Conservation (phyloP, 2,888 invertebrate genomes). For the Drosophila mercatorum region DNA sequence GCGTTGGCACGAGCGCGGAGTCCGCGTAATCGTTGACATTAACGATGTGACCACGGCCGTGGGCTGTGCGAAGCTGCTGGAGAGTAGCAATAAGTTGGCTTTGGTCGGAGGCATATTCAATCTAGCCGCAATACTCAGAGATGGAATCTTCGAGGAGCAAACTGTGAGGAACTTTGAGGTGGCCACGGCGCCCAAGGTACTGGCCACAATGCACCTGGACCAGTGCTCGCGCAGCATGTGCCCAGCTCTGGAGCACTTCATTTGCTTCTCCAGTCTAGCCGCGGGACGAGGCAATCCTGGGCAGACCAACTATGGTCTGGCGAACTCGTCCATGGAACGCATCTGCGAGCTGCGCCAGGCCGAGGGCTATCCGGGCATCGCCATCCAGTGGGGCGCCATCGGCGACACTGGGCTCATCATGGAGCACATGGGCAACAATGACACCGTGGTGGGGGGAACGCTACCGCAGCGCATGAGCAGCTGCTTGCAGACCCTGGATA, state of each 20-base stretch:
- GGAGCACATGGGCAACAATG: constrained; percentile 95
- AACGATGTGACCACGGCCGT: constrained; percentile 87
- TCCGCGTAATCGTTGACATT: constrained; percentile 87
- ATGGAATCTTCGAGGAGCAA: constrained; percentile 95
- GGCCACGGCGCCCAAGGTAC: constrained; percentile 93
- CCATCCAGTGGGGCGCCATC: constrained; percentile 99
- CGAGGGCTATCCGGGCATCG: constrained; percentile 93
- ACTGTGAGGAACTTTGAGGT: constrained; percentile 91
- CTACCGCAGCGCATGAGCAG: constrained; percentile 97
- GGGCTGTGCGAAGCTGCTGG: constrained; percentile 88
- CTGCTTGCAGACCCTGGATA: constrained; percentile 94
- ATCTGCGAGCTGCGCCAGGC: constrained; percentile 93
- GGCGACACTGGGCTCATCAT: constrained; percentile 98
- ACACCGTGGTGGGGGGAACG: constrained; percentile 96
- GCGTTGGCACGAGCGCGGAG: constrained; percentile 88
- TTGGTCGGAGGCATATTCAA: constrained; percentile 96
- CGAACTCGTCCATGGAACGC: constrained; percentile 99
- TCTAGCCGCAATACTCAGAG: constrained; percentile 95
- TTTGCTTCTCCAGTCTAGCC: constrained; percentile 97
- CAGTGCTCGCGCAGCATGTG: constrained; percentile 90
- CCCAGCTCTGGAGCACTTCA: constrained; percentile 94
- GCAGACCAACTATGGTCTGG: constrained; percentile 98
- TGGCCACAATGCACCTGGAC: constrained; percentile 93
- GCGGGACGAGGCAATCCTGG: constrained; percentile 98
- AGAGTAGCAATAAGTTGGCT: constrained; percentile 87